Evolutionary conservation across 1,140 invertebrate species (phyloP).

Genomic region (Zaprionus gabonicus): DNA sequence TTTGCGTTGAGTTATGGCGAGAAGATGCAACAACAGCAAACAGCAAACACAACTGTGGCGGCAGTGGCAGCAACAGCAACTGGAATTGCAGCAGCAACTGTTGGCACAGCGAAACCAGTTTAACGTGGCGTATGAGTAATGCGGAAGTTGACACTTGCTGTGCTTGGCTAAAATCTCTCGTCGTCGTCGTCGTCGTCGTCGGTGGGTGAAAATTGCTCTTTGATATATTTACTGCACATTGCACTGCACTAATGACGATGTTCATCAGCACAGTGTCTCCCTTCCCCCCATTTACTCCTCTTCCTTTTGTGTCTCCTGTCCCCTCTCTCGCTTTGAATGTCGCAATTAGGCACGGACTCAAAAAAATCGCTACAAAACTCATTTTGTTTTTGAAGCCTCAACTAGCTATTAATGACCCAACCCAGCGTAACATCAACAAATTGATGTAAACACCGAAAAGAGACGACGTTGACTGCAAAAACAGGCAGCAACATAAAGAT

Average conservation of each 20-base stretch:
- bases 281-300: background rate
- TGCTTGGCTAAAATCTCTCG: slow-evolving; percentile 21
- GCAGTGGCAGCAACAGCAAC: background rate
- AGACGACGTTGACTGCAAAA: slow-evolving; percentile 14
- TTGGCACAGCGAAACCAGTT: slow-evolving; percentile 53
- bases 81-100: background rate
- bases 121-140: slow-evolving; percentile 73
- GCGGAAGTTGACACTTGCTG: slow-evolving; percentile 80
- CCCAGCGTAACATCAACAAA: slow-evolving; percentile 49
- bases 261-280: slow-evolving; percentile 38
- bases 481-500: slow-evolving; percentile 2
- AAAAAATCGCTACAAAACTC: slow-evolving; percentile 52
- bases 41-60: slow-evolving; percentile 1
- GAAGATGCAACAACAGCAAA: slow-evolving; percentile 64
- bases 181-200: background rate
- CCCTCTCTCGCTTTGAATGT: slow-evolving; percentile 9
- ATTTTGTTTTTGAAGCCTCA: slow-evolving; percentile 48
- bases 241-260: slow-evolving; percentile 59
- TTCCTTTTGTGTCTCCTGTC: slow-evolving; percentile 3
- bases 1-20: slow-evolving; percentile 75
- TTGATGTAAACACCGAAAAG: slow-evolving; percentile 9
- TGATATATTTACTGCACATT: slow-evolving; percentile 75
- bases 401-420: slow-evolving; percentile 52
- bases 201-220: slow-evolving; percentile 72
- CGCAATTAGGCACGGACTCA: slow-evolving; percentile 43